A percentile compares a stretch with the other conserved stretches of the same genome.
Evolutionary conservation across 2,888 invertebrate genomes (phyloP).

Genomic region (Seira ritae): DNA sequence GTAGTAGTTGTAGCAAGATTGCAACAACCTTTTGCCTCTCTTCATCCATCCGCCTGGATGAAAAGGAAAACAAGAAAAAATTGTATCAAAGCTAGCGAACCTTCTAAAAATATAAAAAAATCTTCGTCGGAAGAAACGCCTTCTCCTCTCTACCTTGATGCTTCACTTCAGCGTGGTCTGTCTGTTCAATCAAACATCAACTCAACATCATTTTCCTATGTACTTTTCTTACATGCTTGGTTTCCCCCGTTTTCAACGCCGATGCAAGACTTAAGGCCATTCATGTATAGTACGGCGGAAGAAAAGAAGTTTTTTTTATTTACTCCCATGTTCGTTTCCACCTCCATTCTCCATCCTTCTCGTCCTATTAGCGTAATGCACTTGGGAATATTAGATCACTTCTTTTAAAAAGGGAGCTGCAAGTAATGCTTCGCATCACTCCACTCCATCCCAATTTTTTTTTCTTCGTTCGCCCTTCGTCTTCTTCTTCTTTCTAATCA

Average conservation of each 20-base stretch:
- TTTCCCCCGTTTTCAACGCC: neutral
- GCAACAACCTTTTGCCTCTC: conserved; percentile 2
- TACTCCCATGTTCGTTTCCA: neutral
- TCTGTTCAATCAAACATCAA: neutral
- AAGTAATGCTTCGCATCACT: neutral
- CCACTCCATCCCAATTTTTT: neutral
- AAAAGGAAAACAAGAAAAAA: neutral
- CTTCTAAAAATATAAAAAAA: neutral
- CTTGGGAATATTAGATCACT: conserved; percentile 46
- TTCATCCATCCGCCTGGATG: neutral
- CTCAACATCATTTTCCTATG: neutral
- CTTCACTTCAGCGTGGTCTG: neutral
- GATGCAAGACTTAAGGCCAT: neutral
- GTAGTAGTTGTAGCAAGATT: neutral
- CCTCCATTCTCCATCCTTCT: neutral
- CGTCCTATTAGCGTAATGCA: conserved; percentile 36
- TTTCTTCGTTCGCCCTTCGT: conserved; percentile 24
- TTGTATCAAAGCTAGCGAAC: neutral
- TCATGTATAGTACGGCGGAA: neutral
- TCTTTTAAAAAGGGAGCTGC: conserved; percentile 5
- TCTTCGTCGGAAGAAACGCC: conserved; percentile 2
- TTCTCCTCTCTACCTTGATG: neutral
- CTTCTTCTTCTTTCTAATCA: neutral
- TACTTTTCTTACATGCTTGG: neutral
- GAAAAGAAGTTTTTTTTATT: conserved; percentile 10